A percentile compares a stretch with the other conserved stretches of the same genome.
Conservation (phyloP, 2,797 vertebrate species). For the Triplophysa bombifrons region DNA sequence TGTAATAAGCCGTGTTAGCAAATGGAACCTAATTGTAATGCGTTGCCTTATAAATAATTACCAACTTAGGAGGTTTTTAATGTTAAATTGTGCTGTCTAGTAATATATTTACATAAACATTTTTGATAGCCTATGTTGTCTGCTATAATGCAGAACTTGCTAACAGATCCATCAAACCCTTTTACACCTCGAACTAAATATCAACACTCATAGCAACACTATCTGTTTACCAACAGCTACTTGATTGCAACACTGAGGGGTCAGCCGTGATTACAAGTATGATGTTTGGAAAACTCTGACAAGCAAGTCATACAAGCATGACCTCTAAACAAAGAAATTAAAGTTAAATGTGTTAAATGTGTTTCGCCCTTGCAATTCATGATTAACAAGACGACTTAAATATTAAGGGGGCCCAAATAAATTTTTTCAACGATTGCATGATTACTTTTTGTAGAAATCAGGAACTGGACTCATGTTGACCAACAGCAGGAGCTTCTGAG, state of each 20-base stretch:
- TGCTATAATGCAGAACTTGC: background rate
- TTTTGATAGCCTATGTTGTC: background rate
- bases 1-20: too few species aligned
- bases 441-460: too few species aligned
- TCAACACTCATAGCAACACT: slow-evolving; percentile 2
- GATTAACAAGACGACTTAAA: background rate
- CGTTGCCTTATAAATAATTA: too few species aligned
- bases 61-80: background rate
- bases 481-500: slow-evolving; percentile 64
- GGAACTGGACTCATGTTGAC: too few species aligned
- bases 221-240: slow-evolving; percentile 37
- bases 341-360: background rate
- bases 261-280: background rate
- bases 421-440: too few species aligned
- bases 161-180: background rate
- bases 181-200: background rate
- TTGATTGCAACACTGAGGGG: background rate
- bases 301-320: background rate
- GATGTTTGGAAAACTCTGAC: background rate
- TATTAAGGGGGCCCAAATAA: too few species aligned
- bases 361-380: background rate
- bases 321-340: slow-evolving; percentile 1
- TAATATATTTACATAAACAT: background rate
- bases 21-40: too few species aligned
- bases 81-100: background rate